phyloP scores from a whole-genome alignment of 1,140 invertebrate species.

The Heliothis subflexa region DNA sequence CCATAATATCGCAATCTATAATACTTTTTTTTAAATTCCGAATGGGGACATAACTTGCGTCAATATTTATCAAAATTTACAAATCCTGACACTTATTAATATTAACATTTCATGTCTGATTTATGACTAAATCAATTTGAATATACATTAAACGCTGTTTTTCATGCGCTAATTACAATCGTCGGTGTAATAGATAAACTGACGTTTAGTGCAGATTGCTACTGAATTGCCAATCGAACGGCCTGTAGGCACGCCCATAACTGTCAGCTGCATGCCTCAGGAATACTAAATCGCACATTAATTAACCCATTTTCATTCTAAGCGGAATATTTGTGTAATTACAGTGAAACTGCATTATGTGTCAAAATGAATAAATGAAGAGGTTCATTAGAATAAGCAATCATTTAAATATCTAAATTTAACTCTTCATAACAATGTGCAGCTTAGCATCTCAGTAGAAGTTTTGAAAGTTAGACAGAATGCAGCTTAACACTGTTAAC shows the following conservation, averaged over 20 bases:
- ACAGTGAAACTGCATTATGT: neutral
- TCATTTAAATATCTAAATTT: neutral
- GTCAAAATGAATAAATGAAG: neutral
- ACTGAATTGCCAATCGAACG: constrained; percentile 10
- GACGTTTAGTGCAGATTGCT: neutral
- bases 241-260: neutral
- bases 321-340: neutral
- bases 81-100: too few species aligned
- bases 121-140: neutral
- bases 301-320: neutral
- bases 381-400: neutral
- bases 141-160: neutral
- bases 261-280: neutral
- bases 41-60: too few species aligned
- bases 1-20: too few species aligned
- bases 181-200: neutral
- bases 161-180: neutral
- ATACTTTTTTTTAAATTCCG: too few species aligned
- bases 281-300: neutral
- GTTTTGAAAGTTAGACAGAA: too few species aligned
- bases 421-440: neutral
- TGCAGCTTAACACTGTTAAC: too few species aligned
- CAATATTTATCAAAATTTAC: too few species aligned
- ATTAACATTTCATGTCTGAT: too few species aligned
- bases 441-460: too few species aligned